Conservation (phyloP, 2,888 invertebrate genomes). For the Ornithoptera priamus region DNA sequence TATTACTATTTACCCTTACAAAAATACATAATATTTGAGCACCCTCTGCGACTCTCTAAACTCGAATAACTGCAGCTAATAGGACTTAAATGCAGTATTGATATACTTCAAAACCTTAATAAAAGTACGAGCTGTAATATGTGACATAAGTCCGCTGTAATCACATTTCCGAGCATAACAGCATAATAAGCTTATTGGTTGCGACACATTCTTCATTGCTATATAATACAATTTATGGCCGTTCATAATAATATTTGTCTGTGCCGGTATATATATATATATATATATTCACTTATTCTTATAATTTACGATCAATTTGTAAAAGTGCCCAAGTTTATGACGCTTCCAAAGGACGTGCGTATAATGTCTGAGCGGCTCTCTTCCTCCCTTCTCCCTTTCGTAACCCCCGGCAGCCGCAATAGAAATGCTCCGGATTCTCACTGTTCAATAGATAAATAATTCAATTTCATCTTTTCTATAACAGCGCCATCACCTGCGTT, state of each 20-base stretch:
- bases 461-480: slow-evolving; percentile 70
- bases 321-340: slow-evolving; percentile 60
- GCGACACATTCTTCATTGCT: background rate
- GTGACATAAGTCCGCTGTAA: slow-evolving; percentile 3
- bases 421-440: slow-evolving; percentile 56
- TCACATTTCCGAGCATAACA: slow-evolving; percentile 1
- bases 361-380: slow-evolving; percentile 30
- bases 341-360: slow-evolving; percentile 38
- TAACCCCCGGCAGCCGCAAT: slow-evolving; percentile 51
- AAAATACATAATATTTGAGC: too few species aligned
- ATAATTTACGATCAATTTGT: slow-evolving; percentile 73
- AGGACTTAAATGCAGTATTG: too few species aligned
- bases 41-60: too few species aligned
- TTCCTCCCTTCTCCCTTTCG: slow-evolving; percentile 38
- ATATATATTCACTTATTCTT: slow-evolving; percentile 49
- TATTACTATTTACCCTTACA: too few species aligned
- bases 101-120: too few species aligned
- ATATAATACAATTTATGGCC: slow-evolving; percentile 44
- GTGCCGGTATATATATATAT: too few species aligned
- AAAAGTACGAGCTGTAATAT: too few species aligned
- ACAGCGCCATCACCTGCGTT: slow-evolving; percentile 71
- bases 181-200: background rate
- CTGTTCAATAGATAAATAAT: slow-evolving; percentile 70
- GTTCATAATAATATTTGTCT: slow-evolving; percentile 50
- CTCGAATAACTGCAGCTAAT: too few species aligned